Percentiles rank a stretch among this genome's conserved stretches.
Evolutionary conservation across 2,797 vertebrate species (phyloP).

Genomic region (Neosilurus hyrtlii): DNA sequence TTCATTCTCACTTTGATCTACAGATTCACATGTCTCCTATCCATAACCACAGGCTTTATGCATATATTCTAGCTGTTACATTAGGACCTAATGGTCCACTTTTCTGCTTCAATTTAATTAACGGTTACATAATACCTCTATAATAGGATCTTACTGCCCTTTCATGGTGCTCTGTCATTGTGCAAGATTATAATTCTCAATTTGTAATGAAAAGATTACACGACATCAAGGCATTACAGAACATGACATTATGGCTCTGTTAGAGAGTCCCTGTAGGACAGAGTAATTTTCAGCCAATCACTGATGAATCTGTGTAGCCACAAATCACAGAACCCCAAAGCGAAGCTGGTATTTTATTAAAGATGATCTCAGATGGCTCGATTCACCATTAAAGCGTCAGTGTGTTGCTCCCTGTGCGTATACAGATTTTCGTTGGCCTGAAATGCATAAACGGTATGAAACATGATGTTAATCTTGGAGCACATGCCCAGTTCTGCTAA

Average conservation of each 20-base stretch:
- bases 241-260: constrained; percentile 15
- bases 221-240: constrained; percentile 21
- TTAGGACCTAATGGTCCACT: constrained; percentile 32
- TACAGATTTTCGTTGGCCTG: constrained; percentile 17
- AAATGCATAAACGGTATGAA: not conserved
- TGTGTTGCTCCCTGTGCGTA: constrained; percentile 5
- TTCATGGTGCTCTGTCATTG: constrained; percentile 6
- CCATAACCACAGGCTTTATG: constrained; percentile 6
- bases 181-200: constrained; percentile 21
- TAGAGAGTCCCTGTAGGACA: constrained; percentile 10
- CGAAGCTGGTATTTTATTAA: constrained; percentile 11
- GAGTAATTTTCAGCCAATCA: not conserved
- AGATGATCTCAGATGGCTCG: constrained; percentile 18
- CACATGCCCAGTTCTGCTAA: constrained; percentile 12
- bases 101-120: constrained; percentile 38
- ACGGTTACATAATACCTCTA: constrained; percentile 23
- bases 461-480: not conserved
- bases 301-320: not conserved
- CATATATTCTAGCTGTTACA: constrained; percentile 11
- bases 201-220: constrained; percentile 41
- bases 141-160: constrained; percentile 29
- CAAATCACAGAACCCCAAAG: constrained; percentile 7
- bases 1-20: not conserved
- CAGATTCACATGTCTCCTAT: not conserved
- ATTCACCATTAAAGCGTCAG: constrained; percentile 32